Evolutionary conservation across 2,797 vertebrate genomes (phyloP).

Genomic region (Steatocranus sp.): DNA sequence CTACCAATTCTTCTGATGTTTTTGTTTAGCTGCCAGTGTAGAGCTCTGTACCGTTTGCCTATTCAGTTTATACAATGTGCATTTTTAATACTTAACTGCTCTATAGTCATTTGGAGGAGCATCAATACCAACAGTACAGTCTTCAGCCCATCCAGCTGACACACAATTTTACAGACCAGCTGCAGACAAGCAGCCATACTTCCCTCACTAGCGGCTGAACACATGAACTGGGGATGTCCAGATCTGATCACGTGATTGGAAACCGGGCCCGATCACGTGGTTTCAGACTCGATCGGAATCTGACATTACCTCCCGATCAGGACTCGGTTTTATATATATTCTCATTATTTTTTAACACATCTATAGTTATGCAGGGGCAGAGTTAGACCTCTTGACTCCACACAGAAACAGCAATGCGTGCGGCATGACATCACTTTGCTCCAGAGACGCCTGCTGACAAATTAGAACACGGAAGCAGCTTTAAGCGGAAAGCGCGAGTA

Average conservation of each 20-base stretch:
- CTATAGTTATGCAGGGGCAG: no score
- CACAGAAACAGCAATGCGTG: no score
- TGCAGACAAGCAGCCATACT: not conserved
- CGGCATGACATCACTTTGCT: no score
- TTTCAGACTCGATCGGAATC: no score
- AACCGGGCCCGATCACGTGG: no score
- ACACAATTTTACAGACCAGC: not conserved
- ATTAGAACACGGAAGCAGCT: no score
- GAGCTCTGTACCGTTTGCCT: not conserved
- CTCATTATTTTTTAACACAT: no score
- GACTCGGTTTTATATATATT: no score
- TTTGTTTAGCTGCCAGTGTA: not conserved
- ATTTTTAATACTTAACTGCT: not conserved
- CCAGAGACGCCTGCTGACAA: no score
- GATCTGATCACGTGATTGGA: no score
- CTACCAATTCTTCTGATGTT: not conserved
- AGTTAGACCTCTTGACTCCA: no score
- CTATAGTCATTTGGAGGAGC: not conserved
- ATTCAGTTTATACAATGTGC: not conserved
- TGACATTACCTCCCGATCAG: no score
- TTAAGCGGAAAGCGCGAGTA: accelerated
- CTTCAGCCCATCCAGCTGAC: not conserved
- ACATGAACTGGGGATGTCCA: not conserved
- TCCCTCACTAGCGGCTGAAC: not conserved
- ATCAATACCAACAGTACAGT: not conserved